A percentile compares a stretch with the other conserved stretches of the same genome.
These are phyloP conservation scores for Halyomorpha halys DNA, from an alignment of 1,140 invertebrate species.

Conservation along the genomic window DNA sequence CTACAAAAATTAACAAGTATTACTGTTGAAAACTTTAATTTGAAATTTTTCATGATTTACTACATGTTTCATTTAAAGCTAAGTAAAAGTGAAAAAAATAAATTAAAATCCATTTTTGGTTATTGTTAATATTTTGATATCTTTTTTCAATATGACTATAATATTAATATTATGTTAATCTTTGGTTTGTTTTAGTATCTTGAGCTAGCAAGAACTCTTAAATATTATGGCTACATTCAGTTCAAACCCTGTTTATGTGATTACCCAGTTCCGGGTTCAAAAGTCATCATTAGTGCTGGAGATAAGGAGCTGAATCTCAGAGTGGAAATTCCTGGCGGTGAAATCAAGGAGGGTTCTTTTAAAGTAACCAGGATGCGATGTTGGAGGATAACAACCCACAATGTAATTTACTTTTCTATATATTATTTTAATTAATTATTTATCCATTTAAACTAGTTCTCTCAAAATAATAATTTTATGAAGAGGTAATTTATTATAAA, in stretches of 20 bases:
- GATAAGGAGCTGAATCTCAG: slow-evolving; percentile 67
- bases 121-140: too few species aligned
- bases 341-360: slow-evolving; percentile 67
- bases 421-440: too few species aligned
- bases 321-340: slow-evolving; percentile 38
- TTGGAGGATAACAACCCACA: slow-evolving; percentile 80
- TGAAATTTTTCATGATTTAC: too few species aligned
- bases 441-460: too few species aligned
- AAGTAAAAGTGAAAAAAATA: too few species aligned
- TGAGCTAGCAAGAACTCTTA: slow-evolving; percentile 62
- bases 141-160: too few species aligned
- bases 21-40: too few species aligned
- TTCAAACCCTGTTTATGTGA: slow-evolving; percentile 66
- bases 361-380: slow-evolving; percentile 91
- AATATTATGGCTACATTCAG: slow-evolving; percentile 82
- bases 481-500: too few species aligned
- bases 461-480: not conserved
- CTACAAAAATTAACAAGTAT: too few species aligned
- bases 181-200: slow-evolving; percentile 57
- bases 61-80: too few species aligned
- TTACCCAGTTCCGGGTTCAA: slow-evolving; percentile 58
- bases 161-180: slow-evolving; percentile 3
- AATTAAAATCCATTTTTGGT: too few species aligned
- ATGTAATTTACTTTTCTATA: not conserved
- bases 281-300: slow-evolving; percentile 59